phyloP scores from a whole-genome alignment of 92 coral and sea anemone genomes.

The Umimayanthus kanabou region DNA sequence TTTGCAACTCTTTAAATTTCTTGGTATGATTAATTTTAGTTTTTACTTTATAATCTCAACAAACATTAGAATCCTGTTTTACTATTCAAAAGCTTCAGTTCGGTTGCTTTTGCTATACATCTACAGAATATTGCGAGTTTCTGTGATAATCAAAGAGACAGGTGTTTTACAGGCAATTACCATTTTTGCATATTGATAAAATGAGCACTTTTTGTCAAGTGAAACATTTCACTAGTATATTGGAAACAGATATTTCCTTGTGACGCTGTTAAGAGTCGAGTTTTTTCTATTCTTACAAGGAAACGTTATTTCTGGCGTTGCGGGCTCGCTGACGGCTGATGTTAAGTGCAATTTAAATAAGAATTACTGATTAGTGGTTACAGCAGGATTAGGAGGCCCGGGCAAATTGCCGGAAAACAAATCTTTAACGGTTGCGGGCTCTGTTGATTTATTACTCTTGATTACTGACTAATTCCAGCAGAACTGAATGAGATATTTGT shows the following conservation, averaged over 20 bases:
- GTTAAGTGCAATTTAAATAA: not conserved
- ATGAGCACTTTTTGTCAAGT: not conserved
- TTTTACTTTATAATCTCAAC: not conserved
- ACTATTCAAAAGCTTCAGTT: not conserved
- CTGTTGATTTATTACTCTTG: slow-evolving; percentile 17
- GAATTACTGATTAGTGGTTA: not conserved
- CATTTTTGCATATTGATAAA: slow-evolving; percentile 23
- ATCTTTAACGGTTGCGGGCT: slow-evolving; percentile 20
- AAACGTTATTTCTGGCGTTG: not conserved
- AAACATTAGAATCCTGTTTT: not conserved
- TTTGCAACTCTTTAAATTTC: not conserved
- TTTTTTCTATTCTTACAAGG: not conserved
- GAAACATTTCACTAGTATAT: not conserved
- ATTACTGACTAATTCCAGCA: slow-evolving; percentile 15
- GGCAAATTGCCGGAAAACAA: slow-evolving; percentile 17
- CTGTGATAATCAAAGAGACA: slow-evolving; percentile 6
- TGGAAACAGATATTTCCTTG: not conserved
- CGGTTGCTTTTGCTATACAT: slow-evolving; percentile 13
- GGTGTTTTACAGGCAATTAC: slow-evolving; percentile 17
- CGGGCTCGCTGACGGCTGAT: not conserved
- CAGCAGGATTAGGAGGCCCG: not conserved
- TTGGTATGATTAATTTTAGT: not conserved
- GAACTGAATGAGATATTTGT: not conserved
- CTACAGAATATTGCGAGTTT: slow-evolving; percentile 1
- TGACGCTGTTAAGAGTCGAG: not conserved